phyloP scores from a whole-genome alignment of 2,797 vertebrate genomes.

The Epinephelus malabaricus region DNA sequence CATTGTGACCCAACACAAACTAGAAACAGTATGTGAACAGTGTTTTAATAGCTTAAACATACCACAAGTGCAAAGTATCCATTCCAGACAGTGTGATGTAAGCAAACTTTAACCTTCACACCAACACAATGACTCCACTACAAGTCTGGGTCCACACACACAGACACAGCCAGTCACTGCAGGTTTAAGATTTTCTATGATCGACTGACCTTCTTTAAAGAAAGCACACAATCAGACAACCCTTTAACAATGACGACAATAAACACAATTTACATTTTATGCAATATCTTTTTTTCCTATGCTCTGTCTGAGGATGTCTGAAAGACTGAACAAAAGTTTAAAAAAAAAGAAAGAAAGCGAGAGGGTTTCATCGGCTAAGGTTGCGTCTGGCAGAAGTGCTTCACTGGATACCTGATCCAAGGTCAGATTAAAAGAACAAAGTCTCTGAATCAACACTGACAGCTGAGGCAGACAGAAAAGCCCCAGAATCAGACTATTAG shows the following conservation, averaged over 20 bases:
- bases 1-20: not conserved
- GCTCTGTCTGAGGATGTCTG: not conserved
- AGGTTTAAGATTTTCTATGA: not conserved
- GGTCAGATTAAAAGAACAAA: constrained; percentile 43
- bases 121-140: not conserved
- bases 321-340: not conserved
- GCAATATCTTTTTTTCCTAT: not conserved
- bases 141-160: not conserved
- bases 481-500: constrained; percentile 15
- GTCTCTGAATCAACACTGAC: constrained; percentile 31
- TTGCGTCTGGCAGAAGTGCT: constrained; percentile 36
- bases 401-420: constrained; percentile 49
- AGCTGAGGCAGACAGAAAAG: constrained; percentile 15
- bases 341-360: not conserved
- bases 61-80: not conserved
- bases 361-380: constrained; percentile 30
- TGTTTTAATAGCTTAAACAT: not conserved
- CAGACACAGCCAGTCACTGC: not conserved
- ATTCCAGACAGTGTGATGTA: not conserved
- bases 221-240: not conserved
- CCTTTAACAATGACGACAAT: not conserved
- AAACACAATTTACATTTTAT: not conserved
- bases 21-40: not conserved
- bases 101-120: constrained; percentile 16
- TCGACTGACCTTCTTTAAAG: not conserved